A percentile compares a stretch with the other conserved stretches of the same genome.
Evolutionary conservation across 2,888 invertebrate species (phyloP).

Genomic region (Melanchra persicariae): DNA sequence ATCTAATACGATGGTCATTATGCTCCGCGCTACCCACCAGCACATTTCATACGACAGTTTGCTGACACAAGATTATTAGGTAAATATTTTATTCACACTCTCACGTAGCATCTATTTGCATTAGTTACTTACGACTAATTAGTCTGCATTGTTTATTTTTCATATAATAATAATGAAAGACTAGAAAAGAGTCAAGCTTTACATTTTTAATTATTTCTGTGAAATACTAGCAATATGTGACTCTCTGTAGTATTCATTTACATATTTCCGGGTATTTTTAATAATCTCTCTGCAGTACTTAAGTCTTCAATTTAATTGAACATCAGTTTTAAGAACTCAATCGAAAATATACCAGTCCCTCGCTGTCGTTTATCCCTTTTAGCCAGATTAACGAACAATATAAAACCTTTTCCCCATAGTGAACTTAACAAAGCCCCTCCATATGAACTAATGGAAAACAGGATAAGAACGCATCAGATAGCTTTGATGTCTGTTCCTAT

Average conservation of each 20-base stretch:
- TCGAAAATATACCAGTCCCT: neutral
- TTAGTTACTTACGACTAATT: neutral
- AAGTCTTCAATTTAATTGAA: neutral
- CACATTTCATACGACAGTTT: conserved; percentile 13
- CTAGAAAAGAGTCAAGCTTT: neutral
- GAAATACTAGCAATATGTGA: neutral
- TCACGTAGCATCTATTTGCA: neutral
- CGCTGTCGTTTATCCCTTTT: neutral
- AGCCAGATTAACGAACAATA: conserved; percentile 17
- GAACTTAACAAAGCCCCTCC: conserved; percentile 19
- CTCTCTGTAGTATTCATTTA: neutral
- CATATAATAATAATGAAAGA: neutral
- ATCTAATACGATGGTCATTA: conserved; percentile 19
- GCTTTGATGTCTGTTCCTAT: conserved; percentile 62
- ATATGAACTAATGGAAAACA: conserved; percentile 33
- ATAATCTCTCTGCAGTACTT: neutral
- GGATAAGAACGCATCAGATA: conserved; percentile 44
- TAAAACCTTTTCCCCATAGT: conserved; percentile 8
- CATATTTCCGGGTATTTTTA: conserved; percentile 3
- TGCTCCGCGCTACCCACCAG: neutral
- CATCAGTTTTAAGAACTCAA: neutral
- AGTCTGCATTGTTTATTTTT: neutral
- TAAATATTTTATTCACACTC: neutral
- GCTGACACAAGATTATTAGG: conserved; percentile 3
- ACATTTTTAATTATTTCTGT: neutral